A percentile compares a stretch with the other conserved stretches of the same genome.
Conservation (phyloP, 2,797 vertebrate species). For the Spatula clypeata region DNA sequence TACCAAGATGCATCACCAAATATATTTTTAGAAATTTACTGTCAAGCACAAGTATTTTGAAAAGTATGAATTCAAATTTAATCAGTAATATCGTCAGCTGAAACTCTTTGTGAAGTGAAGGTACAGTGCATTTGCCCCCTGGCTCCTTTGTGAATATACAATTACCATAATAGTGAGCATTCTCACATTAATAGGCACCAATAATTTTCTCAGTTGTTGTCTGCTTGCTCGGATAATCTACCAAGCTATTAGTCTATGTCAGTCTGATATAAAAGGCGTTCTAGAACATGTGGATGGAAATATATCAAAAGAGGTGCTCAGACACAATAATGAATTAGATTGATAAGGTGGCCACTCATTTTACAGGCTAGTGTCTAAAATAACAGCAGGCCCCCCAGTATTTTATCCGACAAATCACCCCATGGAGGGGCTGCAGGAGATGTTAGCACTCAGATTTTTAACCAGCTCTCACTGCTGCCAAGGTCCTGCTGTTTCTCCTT, state of each 20-base stretch:
- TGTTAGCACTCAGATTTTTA: constrained; percentile 12
- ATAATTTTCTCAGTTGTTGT: constrained; percentile 1
- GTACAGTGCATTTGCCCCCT: background rate
- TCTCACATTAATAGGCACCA: background rate
- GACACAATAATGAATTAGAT: background rate
- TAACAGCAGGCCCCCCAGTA: background rate
- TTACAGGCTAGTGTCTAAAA: background rate
- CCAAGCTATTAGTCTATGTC: background rate
- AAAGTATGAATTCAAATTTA: background rate
- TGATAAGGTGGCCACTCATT: background rate
- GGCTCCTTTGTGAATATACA: background rate
- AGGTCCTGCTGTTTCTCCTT: constrained; percentile 37
- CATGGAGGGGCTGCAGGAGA: background rate
- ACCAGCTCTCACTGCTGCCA: background rate
- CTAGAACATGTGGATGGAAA: background rate
- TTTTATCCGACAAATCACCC: background rate
- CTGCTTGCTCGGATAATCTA: background rate
- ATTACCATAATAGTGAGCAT: background rate
- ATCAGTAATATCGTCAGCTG: background rate
- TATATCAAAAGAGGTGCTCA: background rate
- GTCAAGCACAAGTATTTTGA: background rate
- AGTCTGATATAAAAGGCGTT: background rate
- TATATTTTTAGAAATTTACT: constrained; percentile 12
- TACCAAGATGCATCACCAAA: background rate
- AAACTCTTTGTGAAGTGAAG: background rate